Percentiles rank a stretch among this genome's conserved stretches.
Evolutionary conservation across 1,140 invertebrate species (phyloP).

Genomic region (Heliconius himera): DNA sequence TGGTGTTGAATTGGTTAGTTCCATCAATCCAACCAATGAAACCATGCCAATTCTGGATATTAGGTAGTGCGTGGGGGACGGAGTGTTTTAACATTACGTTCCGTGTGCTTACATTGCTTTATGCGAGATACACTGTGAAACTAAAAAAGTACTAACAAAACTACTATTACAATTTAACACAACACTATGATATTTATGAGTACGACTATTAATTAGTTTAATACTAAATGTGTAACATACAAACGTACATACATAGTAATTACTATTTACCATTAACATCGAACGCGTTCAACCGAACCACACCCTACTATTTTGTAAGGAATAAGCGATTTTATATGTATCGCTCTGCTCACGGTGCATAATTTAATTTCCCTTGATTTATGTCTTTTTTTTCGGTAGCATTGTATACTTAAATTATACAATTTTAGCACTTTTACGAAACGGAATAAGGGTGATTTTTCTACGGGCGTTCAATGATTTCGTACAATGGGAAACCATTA

Average conservation of each 20-base stretch:
- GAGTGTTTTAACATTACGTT: too few species aligned
- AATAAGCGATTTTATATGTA: conserved; percentile 31
- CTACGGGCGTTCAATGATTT: neutral
- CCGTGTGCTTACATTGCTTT: too few species aligned
- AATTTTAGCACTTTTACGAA: neutral
- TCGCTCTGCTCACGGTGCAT: conserved; percentile 41
- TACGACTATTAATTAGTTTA: neutral
- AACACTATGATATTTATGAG: neutral
- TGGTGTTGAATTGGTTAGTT: too few species aligned
- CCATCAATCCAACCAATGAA: too few species aligned
- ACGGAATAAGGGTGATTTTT: neutral
- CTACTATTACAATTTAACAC: too few species aligned
- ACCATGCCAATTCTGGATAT: too few species aligned
- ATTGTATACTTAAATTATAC: conserved; percentile 10
- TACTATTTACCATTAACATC: neutral
- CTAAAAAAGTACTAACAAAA: too few species aligned
- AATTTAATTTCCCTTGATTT: conserved; percentile 58
- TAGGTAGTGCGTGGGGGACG: too few species aligned
- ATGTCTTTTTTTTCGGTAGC: conserved; percentile 39
- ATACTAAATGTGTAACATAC: neutral
- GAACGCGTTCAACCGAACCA: neutral
- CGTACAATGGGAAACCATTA: conserved; percentile 26
- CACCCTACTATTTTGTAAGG: conserved; percentile 9
- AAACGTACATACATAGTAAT: neutral
- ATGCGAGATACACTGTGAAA: too few species aligned